Conservation (phyloP, 1,140 invertebrate species). For the Drosophila pseudoananassae region DNA sequence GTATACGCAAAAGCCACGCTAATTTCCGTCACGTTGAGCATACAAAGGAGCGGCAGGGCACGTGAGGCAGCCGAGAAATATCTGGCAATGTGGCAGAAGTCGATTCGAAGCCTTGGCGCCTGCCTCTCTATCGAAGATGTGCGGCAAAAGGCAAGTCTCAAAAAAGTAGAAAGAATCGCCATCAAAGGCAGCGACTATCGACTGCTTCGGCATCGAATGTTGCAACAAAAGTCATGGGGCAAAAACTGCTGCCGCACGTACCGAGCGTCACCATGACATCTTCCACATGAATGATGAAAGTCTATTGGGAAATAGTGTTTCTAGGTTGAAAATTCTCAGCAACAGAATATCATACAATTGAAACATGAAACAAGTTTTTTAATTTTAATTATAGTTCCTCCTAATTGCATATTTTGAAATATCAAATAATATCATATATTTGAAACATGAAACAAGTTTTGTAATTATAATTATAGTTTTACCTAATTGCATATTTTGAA, state of each 20-base stretch:
- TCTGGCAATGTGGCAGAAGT: constrained; percentile 23
- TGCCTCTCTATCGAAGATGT: constrained; percentile 4
- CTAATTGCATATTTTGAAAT: too few species aligned
- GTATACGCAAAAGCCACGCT: constrained; percentile 57
- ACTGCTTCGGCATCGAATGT: constrained; percentile 22
- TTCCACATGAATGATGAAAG: constrained; percentile 11
- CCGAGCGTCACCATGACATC: constrained; percentile 19
- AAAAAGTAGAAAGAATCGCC: constrained; percentile 5
- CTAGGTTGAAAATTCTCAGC: background rate
- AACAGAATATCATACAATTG: too few species aligned
- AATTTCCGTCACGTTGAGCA: constrained; percentile 82
- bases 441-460: too few species aligned
- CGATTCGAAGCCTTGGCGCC: background rate
- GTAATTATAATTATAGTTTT: too few species aligned
- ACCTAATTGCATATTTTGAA: too few species aligned
- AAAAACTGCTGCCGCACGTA: constrained; percentile 24
- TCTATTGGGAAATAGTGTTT: background rate
- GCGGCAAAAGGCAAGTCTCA: constrained; percentile 14
- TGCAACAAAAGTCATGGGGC: constrained; percentile 23
- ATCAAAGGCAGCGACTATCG: constrained; percentile 25
- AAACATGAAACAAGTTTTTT: too few species aligned
- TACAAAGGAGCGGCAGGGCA: constrained; percentile 69
- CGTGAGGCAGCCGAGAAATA: constrained; percentile 53
- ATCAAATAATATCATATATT: too few species aligned
- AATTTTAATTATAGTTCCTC: background rate